Conservation (phyloP, 2,797 vertebrate species). For the Botia kubotai region DNA sequence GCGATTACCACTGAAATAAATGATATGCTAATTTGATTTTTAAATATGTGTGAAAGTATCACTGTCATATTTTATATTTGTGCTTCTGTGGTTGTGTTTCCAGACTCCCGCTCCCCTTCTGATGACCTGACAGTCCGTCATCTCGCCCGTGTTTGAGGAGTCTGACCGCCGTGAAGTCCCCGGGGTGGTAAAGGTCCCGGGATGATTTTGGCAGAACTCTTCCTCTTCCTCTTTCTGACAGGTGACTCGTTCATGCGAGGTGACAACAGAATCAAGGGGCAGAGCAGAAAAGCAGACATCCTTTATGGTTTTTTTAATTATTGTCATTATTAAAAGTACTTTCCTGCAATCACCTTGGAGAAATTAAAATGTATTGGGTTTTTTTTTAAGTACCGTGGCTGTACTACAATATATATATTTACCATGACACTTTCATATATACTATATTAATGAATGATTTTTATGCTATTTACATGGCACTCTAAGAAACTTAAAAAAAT, state of each 20-base stretch:
- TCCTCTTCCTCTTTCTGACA: constrained; percentile 24
- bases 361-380: too few species aligned
- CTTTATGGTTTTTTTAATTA: too few species aligned
- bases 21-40: background rate
- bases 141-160: constrained; percentile 24
- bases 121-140: constrained; percentile 4
- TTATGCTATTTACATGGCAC: too few species aligned
- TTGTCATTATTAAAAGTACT: too few species aligned
- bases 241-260: constrained; percentile 28
- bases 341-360: too few species aligned
- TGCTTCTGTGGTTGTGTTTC: background rate
- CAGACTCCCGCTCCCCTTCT: background rate
- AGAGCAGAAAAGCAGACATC: too few species aligned
- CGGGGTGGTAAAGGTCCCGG: constrained; percentile 11
- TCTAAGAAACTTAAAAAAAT: too few species aligned
- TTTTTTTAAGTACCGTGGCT: too few species aligned
- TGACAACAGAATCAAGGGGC: constrained; percentile 1
- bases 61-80: background rate
- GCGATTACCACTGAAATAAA: background rate
- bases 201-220: constrained; percentile 24
- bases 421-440: too few species aligned
- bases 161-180: background rate
- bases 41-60: background rate
- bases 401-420: too few species aligned
- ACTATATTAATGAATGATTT: too few species aligned